phyloP scores from a whole-genome alignment of 2,888 invertebrate species.

The Lathronympha strigana region DNA sequence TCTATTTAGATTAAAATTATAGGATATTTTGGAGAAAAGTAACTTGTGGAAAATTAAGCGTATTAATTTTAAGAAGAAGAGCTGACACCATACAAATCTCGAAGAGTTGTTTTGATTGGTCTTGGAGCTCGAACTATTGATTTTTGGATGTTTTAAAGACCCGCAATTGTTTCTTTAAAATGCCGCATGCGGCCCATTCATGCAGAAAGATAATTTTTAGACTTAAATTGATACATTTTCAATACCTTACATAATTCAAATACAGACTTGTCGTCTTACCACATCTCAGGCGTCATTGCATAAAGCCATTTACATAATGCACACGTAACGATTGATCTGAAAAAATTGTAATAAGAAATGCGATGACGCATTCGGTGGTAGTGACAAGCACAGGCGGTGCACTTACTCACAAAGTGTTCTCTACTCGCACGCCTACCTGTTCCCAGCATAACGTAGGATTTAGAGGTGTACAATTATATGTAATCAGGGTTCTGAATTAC shows the following conservation, averaged over 20 bases:
- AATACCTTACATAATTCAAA: neutral
- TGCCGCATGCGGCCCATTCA: too few relatives aligned
- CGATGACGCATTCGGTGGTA: conserved; percentile 43
- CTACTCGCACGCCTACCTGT: neutral
- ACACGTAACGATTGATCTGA: conserved; percentile 36
- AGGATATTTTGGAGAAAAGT: too few relatives aligned
- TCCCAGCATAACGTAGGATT: neutral
- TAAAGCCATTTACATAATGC: conserved; percentile 22
- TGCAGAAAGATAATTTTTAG: too few relatives aligned
- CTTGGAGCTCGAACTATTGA: too few relatives aligned
- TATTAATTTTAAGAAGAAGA: too few relatives aligned
- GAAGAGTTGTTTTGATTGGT: too few relatives aligned
- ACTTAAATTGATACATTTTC: too few relatives aligned
- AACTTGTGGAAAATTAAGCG: too few relatives aligned
- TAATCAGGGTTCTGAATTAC: neutral
- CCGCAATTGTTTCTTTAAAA: too few relatives aligned
- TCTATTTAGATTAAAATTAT: too few relatives aligned
- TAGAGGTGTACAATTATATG: neutral
- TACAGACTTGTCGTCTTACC: neutral
- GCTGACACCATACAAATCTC: too few relatives aligned
- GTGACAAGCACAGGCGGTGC: conserved; percentile 53
- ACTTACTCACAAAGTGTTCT: neutral
- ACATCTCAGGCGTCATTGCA: conserved; percentile 22
- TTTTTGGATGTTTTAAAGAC: too few relatives aligned
- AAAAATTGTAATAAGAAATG: conserved; percentile 36